Evolutionary conservation across 2,888 invertebrate genomes (phyloP).

Genomic region (Abscondita cerata): DNA sequence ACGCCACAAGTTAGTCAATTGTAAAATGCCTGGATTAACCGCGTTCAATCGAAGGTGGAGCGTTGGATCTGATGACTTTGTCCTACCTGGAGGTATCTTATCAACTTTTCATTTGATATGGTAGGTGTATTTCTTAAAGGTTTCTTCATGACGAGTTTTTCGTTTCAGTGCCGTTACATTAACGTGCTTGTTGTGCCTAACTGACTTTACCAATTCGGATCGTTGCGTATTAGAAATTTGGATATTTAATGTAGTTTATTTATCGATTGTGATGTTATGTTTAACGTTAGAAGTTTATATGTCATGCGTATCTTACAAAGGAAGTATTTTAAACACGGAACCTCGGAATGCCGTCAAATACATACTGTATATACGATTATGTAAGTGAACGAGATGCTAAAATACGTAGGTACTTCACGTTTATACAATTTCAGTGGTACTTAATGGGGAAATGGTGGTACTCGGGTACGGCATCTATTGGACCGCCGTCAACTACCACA

Average conservation of each 20-base stretch:
- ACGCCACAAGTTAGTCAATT: background rate
- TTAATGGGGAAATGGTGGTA: conserved; percentile 77
- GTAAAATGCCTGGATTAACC: conserved; percentile 81
- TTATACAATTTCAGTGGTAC: conserved; percentile 71
- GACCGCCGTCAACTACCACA: conserved; percentile 71
- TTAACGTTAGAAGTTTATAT: conserved; percentile 70
- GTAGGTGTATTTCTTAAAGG: conserved; percentile 62
- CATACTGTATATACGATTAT: conserved; percentile 73
- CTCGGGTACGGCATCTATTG: conserved; percentile 75
- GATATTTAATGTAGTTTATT: conserved; percentile 65
- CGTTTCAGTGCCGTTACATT: conserved; percentile 64
- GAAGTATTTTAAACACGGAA: conserved; percentile 75
- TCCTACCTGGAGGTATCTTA: conserved; percentile 81
- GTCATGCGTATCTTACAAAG: conserved; percentile 73
- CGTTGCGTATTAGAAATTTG: conserved; percentile 58
- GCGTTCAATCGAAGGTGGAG: conserved; percentile 87
- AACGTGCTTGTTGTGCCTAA: conserved; percentile 55
- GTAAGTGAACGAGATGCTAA: no score
- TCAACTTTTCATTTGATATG: conserved; percentile 78
- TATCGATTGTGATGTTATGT: conserved; percentile 62
- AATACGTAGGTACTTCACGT: no score
- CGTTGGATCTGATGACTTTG: conserved; percentile 87
- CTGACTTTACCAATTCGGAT: conserved; percentile 60
- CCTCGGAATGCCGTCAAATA: conserved; percentile 74
- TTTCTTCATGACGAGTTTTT: background rate